phyloP scores from a whole-genome alignment of 2,797 vertebrate species.

The Liparis tanakae region DNA sequence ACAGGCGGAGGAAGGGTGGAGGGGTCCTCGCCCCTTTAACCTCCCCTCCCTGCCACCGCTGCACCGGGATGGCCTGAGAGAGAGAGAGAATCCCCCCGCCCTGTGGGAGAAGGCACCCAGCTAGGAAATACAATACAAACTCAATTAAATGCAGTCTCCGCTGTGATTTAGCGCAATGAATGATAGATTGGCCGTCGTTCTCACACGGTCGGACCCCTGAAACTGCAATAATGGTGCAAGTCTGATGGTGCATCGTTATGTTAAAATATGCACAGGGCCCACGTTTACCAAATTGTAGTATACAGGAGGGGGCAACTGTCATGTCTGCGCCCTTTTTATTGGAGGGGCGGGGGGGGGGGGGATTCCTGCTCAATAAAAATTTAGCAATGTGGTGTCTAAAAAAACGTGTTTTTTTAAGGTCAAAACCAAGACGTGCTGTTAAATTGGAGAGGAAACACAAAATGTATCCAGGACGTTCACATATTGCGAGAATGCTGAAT shows the following conservation, averaged over 20 bases:
- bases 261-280: conserved; percentile 73
- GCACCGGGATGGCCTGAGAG: conserved; percentile 66
- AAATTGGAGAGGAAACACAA: conserved; percentile 38
- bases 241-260: conserved; percentile 55
- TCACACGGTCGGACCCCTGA: conserved; percentile 72
- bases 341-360: too few species aligned
- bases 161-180: conserved; percentile 79
- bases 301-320: conserved; percentile 59
- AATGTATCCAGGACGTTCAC: conserved; percentile 50
- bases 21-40: neutral
- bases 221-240: conserved; percentile 74
- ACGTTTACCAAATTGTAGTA: conserved; percentile 74
- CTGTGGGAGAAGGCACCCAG: conserved; percentile 72
- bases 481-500: conserved; percentile 64
- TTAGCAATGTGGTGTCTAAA: conserved; percentile 62
- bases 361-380: conserved; percentile 46
- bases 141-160: conserved; percentile 79
- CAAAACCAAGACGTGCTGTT: conserved; percentile 42
- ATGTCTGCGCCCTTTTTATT: conserved; percentile 64
- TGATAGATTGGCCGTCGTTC: conserved; percentile 76
- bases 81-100: conserved; percentile 49
- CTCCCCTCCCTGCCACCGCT: conserved; percentile 46
- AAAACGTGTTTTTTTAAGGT: conserved; percentile 62
- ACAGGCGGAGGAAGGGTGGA: conserved; percentile 61
- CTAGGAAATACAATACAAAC: conserved; percentile 80